A percentile compares a stretch with the other conserved stretches of the same genome.
phyloP scores from a whole-genome alignment of 2,113 vertebrate genomes.

The Dipodomys stephensi region DNA sequence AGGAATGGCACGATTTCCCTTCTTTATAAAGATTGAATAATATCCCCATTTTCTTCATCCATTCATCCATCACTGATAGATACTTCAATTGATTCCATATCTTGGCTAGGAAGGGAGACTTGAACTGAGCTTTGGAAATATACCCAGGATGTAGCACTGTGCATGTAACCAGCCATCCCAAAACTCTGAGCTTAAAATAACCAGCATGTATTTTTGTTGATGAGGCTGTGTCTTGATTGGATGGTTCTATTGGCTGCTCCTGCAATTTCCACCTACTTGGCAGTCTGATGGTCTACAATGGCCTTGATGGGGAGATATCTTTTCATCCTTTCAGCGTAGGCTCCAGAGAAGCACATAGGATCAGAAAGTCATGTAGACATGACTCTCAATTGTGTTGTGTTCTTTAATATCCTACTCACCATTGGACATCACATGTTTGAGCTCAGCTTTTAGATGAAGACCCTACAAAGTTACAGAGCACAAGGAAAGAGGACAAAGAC shows the following conservation, averaged over 20 bases:
- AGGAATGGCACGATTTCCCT: not conserved
- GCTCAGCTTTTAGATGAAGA: not conserved
- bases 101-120: not conserved
- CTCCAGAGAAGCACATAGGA: not conserved
- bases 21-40: not conserved
- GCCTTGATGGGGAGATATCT: not conserved
- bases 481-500: not conserved
- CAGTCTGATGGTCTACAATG: not conserved
- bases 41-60: not conserved
- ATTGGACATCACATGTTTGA: too few relatives aligned
- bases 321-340: not conserved
- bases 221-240: not conserved
- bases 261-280: not conserved
- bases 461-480: not conserved
- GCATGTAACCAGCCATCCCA: not conserved
- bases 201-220: not conserved
- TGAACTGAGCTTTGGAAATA: constrained; percentile 12
- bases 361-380: not conserved
- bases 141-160: not conserved
- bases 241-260: not conserved
- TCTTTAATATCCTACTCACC: not conserved
- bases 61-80: not conserved
- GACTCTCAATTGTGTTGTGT: not conserved
- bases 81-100: not conserved
- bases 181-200: not conserved